Base-by-base conservation (phyloP, 2,888 invertebrate species). In the Zaprionus lineosus region DNA sequence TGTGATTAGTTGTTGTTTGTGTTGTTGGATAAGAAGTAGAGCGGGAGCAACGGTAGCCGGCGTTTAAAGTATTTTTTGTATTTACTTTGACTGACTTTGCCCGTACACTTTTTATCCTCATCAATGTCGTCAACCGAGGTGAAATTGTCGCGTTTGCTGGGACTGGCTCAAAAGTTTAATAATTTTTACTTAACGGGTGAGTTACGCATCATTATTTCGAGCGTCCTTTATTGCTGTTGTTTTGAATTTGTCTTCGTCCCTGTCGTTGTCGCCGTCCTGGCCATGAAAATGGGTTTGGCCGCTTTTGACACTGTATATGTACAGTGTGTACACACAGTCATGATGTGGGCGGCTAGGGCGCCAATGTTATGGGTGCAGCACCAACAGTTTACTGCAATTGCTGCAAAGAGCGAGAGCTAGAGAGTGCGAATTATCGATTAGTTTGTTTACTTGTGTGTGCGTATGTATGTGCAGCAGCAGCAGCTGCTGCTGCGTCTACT, bases 111-210 rank as follows among this genome's bases (percentile, higher is more conserved):
- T 34, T 37, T 21, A 15, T 8, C 26, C n/a, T 48, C 33, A 51
- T 55, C 40, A 86, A 89, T 89, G 89, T 87, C 89, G 86, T 87
- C 88, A 59, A 82, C 79, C 67, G 89, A 89, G 79, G 76, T 84
- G 19, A 89, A 87, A 75, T 92, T 93, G 91, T 93, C 94, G 88
- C 92, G 92, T 88, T 92, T 96, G 87, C 91, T 95, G 87, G 94
- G 94, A 91, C 92, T 96, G 89, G 96, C 96, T 61, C 93, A 94
- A 89, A 95, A 95, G 92, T 96, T 96, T 91, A 96, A 96, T 91
- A 95, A 95, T 92, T 96, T 96, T 91, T 96, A 96, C 91, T 91
- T 96, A 91, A 93, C 94, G 92, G 96, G 96, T 96, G 91, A 91
- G 91, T 88, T 62, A 57, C 14, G 5, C 7, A 43, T 14, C 24